These are phyloP conservation scores for Alviniconcha strummeri DNA, from an alignment of 2,888 invertebrate genomes.

Conservation along the genomic window DNA sequence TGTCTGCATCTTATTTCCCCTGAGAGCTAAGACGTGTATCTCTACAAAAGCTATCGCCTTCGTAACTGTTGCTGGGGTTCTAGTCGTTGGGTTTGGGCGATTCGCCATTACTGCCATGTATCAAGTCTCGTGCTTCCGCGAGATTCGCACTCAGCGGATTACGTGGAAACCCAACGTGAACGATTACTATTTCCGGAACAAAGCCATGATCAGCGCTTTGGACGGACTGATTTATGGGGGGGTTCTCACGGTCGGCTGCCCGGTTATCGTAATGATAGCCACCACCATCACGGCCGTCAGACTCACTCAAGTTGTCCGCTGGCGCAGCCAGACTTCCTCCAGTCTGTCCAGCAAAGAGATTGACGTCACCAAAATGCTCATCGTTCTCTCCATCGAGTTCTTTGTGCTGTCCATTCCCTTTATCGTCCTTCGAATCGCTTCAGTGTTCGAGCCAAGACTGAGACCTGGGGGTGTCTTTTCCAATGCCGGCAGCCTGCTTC, in stretches of 20 bases:
- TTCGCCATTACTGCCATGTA: slow-evolving; percentile 20
- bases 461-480: neutral
- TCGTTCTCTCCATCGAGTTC: slow-evolving; percentile 20
- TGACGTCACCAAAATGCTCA: slow-evolving; percentile 21
- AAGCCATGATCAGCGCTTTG: neutral
- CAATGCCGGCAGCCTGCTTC: neutral
- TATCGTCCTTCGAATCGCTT: neutral
- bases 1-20: slow-evolving; percentile 15
- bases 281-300: slow-evolving; percentile 9
- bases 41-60: slow-evolving; percentile 1
- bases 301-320: neutral
- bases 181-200: slow-evolving; percentile 1
- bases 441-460: neutral
- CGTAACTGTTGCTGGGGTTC: neutral
- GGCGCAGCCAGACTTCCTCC: neutral
- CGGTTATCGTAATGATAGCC: slow-evolving; percentile 7
- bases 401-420: slow-evolving; percentile 8
- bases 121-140: slow-evolving; percentile 5
- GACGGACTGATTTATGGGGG: slow-evolving; percentile 18
- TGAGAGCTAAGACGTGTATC: neutral
- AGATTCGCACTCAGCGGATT: neutral
- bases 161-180: neutral
- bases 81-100: neutral
- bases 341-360: slow-evolving; percentile 9
- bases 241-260: neutral